Percentiles rank a stretch among this genome's conserved stretches.
These are phyloP conservation scores for Napeogenes sylphis DNA, from an alignment of 2,888 invertebrate genomes.

Conservation along the genomic window DNA sequence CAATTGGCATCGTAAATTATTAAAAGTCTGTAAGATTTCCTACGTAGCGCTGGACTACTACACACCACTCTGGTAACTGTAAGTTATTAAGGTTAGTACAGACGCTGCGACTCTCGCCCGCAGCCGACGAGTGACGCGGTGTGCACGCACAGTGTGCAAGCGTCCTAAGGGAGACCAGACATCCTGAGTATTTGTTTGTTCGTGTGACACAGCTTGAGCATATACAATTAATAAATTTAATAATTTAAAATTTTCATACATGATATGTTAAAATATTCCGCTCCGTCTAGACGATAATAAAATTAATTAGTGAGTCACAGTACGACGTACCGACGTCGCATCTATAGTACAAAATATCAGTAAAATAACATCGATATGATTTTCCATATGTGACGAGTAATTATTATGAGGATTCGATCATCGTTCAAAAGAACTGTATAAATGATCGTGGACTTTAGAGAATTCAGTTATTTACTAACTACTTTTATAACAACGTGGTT, in stretches of 20 bases:
- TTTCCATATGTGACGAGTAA: conserved; percentile 47
- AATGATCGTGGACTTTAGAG: conserved; percentile 72
- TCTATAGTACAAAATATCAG: conserved; percentile 28
- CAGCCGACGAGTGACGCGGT: not conserved
- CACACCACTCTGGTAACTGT: conserved; percentile 73
- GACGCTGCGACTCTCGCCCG: conserved; percentile 7
- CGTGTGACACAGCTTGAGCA: conserved; percentile 5
- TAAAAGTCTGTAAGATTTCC: conserved; percentile 36
- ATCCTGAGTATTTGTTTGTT: conserved; percentile 24
- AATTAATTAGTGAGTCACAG: conserved; percentile 31
- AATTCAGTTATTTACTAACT: conserved; percentile 73
- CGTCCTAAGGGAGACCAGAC: conserved; percentile 11
- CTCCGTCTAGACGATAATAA: conserved; percentile 26
- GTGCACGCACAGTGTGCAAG: not conserved
- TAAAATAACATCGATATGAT: conserved; percentile 65
- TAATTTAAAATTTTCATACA: not conserved
- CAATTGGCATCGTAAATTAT: conserved; percentile 61
- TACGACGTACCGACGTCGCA: conserved; percentile 16
- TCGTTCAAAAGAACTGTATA: conserved; percentile 74
- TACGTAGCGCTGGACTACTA: conserved; percentile 34
- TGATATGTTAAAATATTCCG: conserved; percentile 19
- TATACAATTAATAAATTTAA: not conserved
- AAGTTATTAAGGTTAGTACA: conserved; percentile 38
- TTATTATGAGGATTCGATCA: conserved; percentile 59
- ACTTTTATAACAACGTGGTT: conserved; percentile 75